Conservation (phyloP, 2,888 invertebrate species). For the Criorhina ranunculi region DNA sequence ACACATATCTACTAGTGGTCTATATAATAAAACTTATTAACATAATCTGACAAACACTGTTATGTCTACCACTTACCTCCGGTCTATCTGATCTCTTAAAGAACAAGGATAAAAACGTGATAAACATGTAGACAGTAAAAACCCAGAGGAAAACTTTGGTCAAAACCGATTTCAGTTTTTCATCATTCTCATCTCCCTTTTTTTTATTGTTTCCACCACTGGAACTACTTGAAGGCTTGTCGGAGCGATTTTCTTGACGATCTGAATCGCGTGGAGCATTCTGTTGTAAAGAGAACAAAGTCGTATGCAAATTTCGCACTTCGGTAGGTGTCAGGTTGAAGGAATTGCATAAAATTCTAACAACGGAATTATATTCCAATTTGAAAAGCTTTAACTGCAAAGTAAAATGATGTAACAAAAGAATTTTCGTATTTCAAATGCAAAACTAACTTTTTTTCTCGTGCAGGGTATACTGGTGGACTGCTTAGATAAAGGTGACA, state of each 20-base stretch:
- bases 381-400: conserved; percentile 80
- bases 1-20: conserved; percentile 88
- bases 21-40: conserved; percentile 54
- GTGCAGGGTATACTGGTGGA: conserved; percentile 24
- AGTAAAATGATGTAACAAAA: conserved; percentile 61
- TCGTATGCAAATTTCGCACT: conserved; percentile 79
- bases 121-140: conserved; percentile 90
- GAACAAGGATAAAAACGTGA: conserved; percentile 89
- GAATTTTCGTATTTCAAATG: background rate
- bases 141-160: conserved; percentile 93
- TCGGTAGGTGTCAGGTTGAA: conserved; percentile 79
- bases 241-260: conserved; percentile 4
- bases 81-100: conserved; percentile 89
- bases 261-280: background rate
- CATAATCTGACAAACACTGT: background rate
- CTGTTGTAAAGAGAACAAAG: conserved; percentile 59
- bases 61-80: conserved; percentile 86
- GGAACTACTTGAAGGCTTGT: conserved; percentile 17
- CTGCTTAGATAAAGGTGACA: conserved; percentile 8
- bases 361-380: conserved; percentile 82
- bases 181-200: conserved; percentile 87
- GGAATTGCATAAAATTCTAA: conserved; percentile 81
- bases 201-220: conserved; percentile 78
- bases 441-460: conserved; percentile 57
- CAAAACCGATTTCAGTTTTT: conserved; percentile 89